These are phyloP conservation scores for Caracal caracal DNA, from an alignment of 2,113 vertebrate genomes.

Conservation along the genomic window DNA sequence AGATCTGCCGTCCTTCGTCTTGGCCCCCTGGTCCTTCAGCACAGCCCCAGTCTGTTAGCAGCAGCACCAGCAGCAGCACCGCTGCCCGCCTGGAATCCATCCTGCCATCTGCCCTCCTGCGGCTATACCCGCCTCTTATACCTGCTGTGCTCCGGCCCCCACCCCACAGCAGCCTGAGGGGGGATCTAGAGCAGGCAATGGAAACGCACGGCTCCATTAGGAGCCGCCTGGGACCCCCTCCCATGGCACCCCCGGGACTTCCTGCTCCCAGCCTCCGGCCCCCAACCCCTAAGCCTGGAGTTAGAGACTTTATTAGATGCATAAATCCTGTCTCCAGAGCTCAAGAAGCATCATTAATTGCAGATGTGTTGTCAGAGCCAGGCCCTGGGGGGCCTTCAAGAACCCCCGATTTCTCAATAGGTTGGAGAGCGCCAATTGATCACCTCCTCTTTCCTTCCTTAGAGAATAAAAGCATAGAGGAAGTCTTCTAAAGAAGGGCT, in stretches of 20 bases:
- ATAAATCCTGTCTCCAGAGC: conserved; percentile 79
- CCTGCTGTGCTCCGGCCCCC: not conserved
- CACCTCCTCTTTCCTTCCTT: conserved; percentile 14
- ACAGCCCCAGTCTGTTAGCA: not conserved
- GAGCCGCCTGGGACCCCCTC: conserved; percentile 67
- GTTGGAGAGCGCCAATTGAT: conserved; percentile 50
- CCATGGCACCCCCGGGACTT: not conserved
- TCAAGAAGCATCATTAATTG: conserved; percentile 71
- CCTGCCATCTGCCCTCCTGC: conserved; percentile 6
- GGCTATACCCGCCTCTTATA: conserved; percentile 68
- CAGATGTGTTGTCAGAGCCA: conserved; percentile 68
- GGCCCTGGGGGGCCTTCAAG: conserved; percentile 59
- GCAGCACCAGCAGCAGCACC: conserved; percentile 43
- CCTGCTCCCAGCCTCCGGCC: conserved; percentile 59
- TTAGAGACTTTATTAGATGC: conserved; percentile 76
- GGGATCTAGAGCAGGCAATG: conserved; percentile 47
- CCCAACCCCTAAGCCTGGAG: conserved; percentile 63
- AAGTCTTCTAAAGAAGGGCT: not conserved
- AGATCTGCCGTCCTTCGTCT: not conserved
- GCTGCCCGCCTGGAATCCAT: conserved; percentile 51
- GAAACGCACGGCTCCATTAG: conserved; percentile 60
- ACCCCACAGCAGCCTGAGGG: conserved; percentile 30
- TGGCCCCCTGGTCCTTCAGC: not conserved
- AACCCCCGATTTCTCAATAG: conserved; percentile 73
- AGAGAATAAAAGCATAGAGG: not conserved